These are phyloP conservation scores for Sitta carolinensis DNA, from an alignment of 2,797 vertebrate genomes.

Conservation along the genomic window DNA sequence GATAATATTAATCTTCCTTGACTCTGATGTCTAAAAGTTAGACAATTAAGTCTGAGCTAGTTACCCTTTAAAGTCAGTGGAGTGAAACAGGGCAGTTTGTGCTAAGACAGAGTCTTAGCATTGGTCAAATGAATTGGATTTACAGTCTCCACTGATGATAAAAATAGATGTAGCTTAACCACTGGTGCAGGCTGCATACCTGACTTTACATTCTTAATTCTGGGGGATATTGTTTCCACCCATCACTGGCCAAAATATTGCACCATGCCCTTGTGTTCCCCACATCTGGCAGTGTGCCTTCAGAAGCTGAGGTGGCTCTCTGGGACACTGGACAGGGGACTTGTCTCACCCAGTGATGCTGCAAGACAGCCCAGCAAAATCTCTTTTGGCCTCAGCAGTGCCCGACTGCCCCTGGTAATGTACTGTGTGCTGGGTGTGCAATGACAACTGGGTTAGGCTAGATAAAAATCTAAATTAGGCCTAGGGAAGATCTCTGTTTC, in stretches of 20 bases:
- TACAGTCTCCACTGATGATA: background rate
- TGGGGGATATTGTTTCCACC: background rate
- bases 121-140: slow-evolving; percentile 22
- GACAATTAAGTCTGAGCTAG: slow-evolving; percentile 35
- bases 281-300: background rate
- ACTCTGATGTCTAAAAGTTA: slow-evolving; percentile 42
- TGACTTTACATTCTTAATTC: background rate
- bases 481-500: background rate
- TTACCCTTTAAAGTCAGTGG: slow-evolving; percentile 32
- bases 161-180: background rate
- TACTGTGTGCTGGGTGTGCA: background rate
- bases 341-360: background rate
- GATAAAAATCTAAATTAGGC: background rate
- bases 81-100: slow-evolving; percentile 29
- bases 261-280: background rate
- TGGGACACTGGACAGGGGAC: accelerated
- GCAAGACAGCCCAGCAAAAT: background rate
- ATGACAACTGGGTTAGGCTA: background rate
- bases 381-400: background rate
- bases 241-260: background rate
- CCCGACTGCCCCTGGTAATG: accelerated
- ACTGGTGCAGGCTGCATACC: background rate
- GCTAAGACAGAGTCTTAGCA: background rate
- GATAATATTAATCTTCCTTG: slow-evolving; percentile 39
- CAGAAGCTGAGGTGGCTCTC: background rate